Conservation (phyloP, 2,797 vertebrate species). For the Amblyopsis hoosieri region DNA sequence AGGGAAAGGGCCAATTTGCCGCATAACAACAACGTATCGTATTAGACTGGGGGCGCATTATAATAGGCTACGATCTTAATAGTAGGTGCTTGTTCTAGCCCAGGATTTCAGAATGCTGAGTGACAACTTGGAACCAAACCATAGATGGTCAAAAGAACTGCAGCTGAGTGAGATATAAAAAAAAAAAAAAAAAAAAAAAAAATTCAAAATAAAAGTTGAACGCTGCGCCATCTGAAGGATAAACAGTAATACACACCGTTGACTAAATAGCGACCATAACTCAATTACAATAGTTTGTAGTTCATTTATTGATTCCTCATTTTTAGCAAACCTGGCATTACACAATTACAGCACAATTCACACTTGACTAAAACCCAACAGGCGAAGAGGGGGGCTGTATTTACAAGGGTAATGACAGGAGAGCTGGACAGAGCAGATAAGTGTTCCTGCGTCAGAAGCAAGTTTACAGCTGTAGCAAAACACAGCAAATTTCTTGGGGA, state of each 20-base stretch:
- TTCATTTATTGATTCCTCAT: conserved; percentile 65
- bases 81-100: too few relatives aligned
- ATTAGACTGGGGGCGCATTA: too few relatives aligned
- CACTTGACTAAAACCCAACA: conserved; percentile 63
- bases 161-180: not conserved
- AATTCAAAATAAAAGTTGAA: conserved; percentile 12
- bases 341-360: conserved; percentile 76
- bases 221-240: conserved; percentile 59
- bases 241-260: too few relatives aligned
- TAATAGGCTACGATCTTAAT: too few relatives aligned
- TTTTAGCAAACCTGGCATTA: conserved; percentile 71
- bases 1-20: not conserved
- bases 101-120: too few relatives aligned
- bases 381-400: conserved; percentile 44
- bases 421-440: conserved; percentile 11
- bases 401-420: conserved; percentile 60
- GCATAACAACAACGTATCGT: not conserved
- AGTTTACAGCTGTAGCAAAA: conserved; percentile 62
- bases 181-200: conserved; percentile 38
- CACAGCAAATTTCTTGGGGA: conserved; percentile 42
- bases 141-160: conserved; percentile 62
- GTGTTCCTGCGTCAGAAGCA: conserved; percentile 34
- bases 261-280: not conserved
- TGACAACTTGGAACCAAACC: conserved; percentile 52
- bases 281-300: not conserved